phyloP scores from a whole-genome alignment of 1,140 invertebrate genomes.

The Bursaphelenchus mucronatus region DNA sequence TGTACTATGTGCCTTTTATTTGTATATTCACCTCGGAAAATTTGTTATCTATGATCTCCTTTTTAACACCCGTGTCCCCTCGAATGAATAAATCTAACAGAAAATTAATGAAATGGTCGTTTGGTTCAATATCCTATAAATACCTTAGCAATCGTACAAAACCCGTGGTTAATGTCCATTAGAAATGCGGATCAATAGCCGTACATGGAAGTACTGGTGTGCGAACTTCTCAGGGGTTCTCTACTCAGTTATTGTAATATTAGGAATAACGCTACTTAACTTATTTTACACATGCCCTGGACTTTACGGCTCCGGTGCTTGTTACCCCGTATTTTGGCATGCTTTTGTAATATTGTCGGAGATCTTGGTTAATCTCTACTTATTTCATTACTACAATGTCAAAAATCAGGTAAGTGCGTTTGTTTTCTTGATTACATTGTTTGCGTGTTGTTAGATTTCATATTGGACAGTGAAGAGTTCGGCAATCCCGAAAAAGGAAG shows the following conservation, averaged over 20 bases:
- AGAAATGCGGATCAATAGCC: too few relatives aligned
- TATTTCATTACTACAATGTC: constrained; percentile 46
- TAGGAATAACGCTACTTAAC: constrained; percentile 32
- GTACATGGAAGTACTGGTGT: too few relatives aligned
- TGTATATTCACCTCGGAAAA: constrained; percentile 22
- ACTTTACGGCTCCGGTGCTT: constrained; percentile 31
- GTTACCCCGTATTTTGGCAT: constrained; percentile 21
- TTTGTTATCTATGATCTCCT: too few relatives aligned
- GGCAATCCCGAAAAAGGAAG: constrained; percentile 23
- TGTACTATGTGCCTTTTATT: constrained; percentile 1
- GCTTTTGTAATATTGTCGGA: constrained; percentile 37
- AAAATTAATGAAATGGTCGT: too few relatives aligned
- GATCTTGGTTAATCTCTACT: constrained; percentile 28
- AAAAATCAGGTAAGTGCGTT: constrained; percentile 41
- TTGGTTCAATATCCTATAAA: too few relatives aligned
- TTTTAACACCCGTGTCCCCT: too few relatives aligned
- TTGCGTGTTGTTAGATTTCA: constrained; percentile 21
- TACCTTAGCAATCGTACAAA: too few relatives aligned
- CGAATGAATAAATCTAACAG: too few relatives aligned
- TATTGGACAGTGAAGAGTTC: constrained; percentile 47
- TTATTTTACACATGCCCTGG: constrained; percentile 39
- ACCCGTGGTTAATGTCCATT: too few relatives aligned
- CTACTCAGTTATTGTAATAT: background rate
- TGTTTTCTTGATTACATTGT: background rate
- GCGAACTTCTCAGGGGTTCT: too few relatives aligned